Percentiles rank a stretch among this genome's conserved stretches.
These are phyloP conservation scores for Plemyria rubiginata DNA, from an alignment of 2,888 invertebrate species.

Conservation along the genomic window DNA sequence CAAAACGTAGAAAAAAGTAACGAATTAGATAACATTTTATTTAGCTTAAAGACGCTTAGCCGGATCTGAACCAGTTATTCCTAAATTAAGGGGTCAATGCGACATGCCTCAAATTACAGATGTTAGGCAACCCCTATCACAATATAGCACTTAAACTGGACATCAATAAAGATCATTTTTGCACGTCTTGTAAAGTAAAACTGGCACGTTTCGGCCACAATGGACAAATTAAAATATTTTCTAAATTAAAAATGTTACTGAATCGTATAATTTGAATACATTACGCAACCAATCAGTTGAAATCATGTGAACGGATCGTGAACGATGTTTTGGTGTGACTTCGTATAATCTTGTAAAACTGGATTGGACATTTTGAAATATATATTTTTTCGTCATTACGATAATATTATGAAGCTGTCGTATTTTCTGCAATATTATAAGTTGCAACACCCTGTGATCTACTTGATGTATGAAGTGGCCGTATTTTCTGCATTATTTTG, in stretches of 20 bases:
- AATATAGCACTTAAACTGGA: conserved; percentile 6
- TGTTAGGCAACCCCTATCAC: neutral
- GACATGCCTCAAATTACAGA: conserved; percentile 31
- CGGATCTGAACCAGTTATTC: conserved; percentile 41
- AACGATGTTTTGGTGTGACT: conserved; percentile 15
- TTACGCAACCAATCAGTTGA: conserved; percentile 38
- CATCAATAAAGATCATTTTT: conserved; percentile 15
- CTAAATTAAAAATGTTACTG: conserved; percentile 35
- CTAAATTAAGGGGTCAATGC: conserved; percentile 31
- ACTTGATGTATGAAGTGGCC: too few species aligned
- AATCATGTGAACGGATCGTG: conserved; percentile 38
- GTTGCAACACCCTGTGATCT: too few species aligned
- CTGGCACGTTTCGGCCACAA: conserved; percentile 17
- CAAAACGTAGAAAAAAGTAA: neutral
- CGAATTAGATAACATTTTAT: neutral
- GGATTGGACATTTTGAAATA: conserved; percentile 12
- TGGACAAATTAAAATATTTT: conserved; percentile 39
- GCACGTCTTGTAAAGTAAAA: conserved; percentile 4
- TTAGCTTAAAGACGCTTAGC: conserved; percentile 3
- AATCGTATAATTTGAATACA: conserved; percentile 39
- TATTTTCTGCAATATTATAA: neutral
- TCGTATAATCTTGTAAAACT: conserved; percentile 15
- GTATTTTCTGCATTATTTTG: too few species aligned
- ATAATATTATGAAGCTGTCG: neutral
- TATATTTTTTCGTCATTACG: neutral